Conservation (phyloP, 2,113 vertebrate species). For the Maylandia zebra region DNA sequence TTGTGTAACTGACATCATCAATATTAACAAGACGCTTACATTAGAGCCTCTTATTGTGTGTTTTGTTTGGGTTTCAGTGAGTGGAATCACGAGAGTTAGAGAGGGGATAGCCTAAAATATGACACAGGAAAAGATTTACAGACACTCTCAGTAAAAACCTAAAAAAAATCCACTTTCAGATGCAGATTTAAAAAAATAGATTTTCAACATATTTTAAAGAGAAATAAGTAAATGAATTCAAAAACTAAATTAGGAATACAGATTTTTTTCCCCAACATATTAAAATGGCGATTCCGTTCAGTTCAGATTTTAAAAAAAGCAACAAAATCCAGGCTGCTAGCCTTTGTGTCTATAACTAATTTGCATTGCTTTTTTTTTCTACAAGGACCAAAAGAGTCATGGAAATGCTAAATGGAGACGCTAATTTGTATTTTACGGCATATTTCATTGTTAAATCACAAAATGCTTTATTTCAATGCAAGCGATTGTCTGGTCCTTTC, state of each 20-base stretch:
- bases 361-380: background rate
- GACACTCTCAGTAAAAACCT: background rate
- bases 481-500: background rate
- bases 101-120: background rate
- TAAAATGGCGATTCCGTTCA: background rate
- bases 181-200: background rate
- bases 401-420: background rate
- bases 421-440: background rate
- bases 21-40: background rate
- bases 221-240: background rate
- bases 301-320: background rate
- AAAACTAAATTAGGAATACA: background rate
- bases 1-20: background rate
- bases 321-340: background rate
- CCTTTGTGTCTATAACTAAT: background rate
- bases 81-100: background rate
- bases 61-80: background rate
- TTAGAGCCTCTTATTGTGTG: background rate
- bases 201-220: background rate
- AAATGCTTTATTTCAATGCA: background rate
- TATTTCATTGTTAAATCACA: background rate
- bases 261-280: fast-evolving
- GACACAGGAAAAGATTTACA: background rate
- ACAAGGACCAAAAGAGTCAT: background rate
- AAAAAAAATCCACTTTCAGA: background rate